Evolutionary conservation across 2,797 vertebrate genomes (phyloP).

Genomic region (Pseudotriccus pelzelni): DNA sequence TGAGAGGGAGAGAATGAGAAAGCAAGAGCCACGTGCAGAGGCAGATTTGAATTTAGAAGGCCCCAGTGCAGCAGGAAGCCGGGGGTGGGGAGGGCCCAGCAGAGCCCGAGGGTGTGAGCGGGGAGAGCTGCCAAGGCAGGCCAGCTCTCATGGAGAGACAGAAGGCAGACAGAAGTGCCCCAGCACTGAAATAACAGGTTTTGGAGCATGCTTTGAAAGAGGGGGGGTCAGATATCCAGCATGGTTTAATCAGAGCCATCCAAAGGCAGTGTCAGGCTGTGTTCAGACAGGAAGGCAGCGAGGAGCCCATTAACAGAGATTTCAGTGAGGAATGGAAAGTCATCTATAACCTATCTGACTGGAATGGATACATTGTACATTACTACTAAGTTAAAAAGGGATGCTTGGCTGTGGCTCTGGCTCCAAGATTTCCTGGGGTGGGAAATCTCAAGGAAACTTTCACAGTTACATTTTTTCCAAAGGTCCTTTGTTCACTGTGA

Average conservation of each 20-base stretch:
- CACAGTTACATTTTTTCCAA: background rate
- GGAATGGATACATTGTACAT: background rate
- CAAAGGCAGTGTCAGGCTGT: background rate
- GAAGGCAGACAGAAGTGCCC: background rate
- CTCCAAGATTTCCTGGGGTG: background rate
- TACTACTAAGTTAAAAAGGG: background rate
- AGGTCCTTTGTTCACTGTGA: background rate
- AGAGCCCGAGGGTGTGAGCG: background rate
- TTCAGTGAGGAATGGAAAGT: background rate
- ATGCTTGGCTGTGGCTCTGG: background rate
- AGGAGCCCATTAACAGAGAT: background rate
- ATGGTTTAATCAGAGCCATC: background rate
- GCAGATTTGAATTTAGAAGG: background rate
- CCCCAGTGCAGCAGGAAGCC: background rate
- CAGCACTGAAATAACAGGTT: background rate
- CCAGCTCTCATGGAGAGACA: background rate
- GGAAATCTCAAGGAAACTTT: background rate
- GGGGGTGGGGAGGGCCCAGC: background rate
- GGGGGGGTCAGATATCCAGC: fast-evolving
- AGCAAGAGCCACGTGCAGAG: background rate
- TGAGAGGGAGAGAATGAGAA: background rate
- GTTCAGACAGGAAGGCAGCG: background rate
- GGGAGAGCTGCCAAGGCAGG: background rate
- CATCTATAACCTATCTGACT: background rate
- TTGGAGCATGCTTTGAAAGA: background rate